Base-by-base conservation (phyloP, 2,888 invertebrate genomes). In the Teinopalpus imperialis region DNA sequence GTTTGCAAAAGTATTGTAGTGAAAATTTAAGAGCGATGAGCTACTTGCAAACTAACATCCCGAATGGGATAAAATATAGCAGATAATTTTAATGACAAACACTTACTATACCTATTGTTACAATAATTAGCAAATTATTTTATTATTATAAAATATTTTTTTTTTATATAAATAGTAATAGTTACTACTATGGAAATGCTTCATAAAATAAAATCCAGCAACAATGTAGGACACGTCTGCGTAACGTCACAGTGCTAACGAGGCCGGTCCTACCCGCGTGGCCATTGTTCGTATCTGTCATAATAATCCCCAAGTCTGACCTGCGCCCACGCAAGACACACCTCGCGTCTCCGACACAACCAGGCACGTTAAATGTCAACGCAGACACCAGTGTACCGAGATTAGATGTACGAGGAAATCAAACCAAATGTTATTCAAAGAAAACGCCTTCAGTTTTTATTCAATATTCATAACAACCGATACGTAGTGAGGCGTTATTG, bases 261-360 rank as follows among this genome's bases (percentile, higher is more conserved):
- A 43, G 43, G 26, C 23, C 14, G 23, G 30, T 16, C 31, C 42
- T 36, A 24, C 36, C 10, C 35, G 21, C 13, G 13, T n/a, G 26
- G 40, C 40, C 37, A 48, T 44, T 52, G 54, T 56, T 48, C 52
- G 39, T 29, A 49, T 53, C 52, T 41, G 45, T 54, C 54, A 49
- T 51, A 53, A 53, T 40, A 46, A 51, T 49, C 49, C 42, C 30
- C 45, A 27, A 14, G 32, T 40, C 18, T 69, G 74, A 73, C 74
- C 74, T 57, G 63, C 75, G 71, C 77, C 77, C 63, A 77, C 76
- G 74, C 70, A 47, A 49, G 46, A 47, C 50, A 51, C 53, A 61
- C 56, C 63, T 55, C 62, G 59, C 57, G 43, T 43, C 34, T 26
- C 32, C 27, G 3, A 24, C 35, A 14, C 5, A 9, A 14, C 13